Evolutionary conservation across 2,888 invertebrate genomes (phyloP).

Genomic region (Lepidochrysops patricia): DNA sequence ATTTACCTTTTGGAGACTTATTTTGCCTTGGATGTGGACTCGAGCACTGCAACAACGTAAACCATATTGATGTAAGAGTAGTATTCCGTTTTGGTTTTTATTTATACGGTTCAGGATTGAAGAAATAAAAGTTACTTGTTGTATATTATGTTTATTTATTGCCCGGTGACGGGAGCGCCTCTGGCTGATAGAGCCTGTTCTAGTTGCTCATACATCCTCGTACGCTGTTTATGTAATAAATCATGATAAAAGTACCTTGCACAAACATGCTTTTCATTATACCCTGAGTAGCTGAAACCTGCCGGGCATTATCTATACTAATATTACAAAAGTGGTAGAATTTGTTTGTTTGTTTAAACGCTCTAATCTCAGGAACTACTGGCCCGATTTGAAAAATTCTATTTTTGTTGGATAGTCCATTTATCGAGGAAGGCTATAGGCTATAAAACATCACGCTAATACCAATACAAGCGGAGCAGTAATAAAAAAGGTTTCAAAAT

Average conservation of each 20-base stretch:
- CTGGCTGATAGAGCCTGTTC: slow-evolving; percentile 18
- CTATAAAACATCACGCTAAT: too few species aligned
- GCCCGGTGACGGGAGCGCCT: slow-evolving; percentile 25
- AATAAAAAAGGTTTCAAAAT: too few species aligned
- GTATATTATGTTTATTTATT: slow-evolving; percentile 60
- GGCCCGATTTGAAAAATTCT: too few species aligned
- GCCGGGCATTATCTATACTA: not conserved
- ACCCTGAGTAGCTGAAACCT: slow-evolving; percentile 17
- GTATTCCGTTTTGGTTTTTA: slow-evolving; percentile 63
- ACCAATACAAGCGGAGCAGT: too few species aligned
- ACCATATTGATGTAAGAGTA: slow-evolving; percentile 63
- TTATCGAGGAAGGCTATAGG: too few species aligned
- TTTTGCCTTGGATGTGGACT: slow-evolving; percentile 28
- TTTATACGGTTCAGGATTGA: slow-evolving; percentile 72
- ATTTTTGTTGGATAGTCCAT: too few species aligned
- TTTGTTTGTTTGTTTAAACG: too few species aligned
- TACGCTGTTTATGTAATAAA: slow-evolving; percentile 59
- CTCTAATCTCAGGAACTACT: too few species aligned
- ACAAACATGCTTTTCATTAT: slow-evolving; percentile 50
- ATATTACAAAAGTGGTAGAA: too few species aligned
- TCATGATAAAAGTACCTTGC: slow-evolving; percentile 55
- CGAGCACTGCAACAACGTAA: slow-evolving; percentile 48
- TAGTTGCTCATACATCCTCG: slow-evolving; percentile 40
- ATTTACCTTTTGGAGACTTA: slow-evolving; percentile 65
- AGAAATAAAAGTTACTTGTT: slow-evolving; percentile 72